Percentiles rank a stretch among this genome's conserved stretches.
Conservation (phyloP, 2,888 invertebrate species). For the Watsonalla binaria region DNA sequence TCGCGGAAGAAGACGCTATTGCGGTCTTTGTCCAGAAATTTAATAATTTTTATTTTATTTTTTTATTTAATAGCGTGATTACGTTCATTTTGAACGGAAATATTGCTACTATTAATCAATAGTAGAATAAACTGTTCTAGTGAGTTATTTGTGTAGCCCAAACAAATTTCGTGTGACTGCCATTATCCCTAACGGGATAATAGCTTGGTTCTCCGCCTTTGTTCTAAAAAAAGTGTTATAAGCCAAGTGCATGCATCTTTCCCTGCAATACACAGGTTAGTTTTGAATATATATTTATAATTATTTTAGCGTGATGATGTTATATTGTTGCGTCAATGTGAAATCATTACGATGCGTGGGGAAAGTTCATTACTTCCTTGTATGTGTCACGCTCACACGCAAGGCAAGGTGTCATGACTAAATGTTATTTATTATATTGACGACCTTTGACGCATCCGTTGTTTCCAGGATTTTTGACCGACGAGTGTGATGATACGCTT, state of each 20-base stretch:
- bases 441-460: conserved; percentile 27
- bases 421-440: conserved; percentile 6
- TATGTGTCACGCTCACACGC: conserved; percentile 33
- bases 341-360: conserved; percentile 57
- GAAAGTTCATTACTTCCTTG: conserved; percentile 73
- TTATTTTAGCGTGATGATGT: conserved; percentile 25
- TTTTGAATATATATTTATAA: conserved; percentile 12
- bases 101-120: conserved; percentile 52
- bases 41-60: conserved; percentile 66
- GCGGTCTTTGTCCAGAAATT: conserved; percentile 55
- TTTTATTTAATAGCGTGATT: conserved; percentile 54
- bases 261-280: conserved; percentile 77
- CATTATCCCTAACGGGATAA: conserved; percentile 78
- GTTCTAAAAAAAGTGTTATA: conserved; percentile 71
- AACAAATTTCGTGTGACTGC: conserved; percentile 55
- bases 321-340: conserved; percentile 45
- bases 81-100: conserved; percentile 42
- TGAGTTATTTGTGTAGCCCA: conserved; percentile 44
- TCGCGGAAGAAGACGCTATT: conserved; percentile 64
- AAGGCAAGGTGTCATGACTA: conserved; percentile 27
- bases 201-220: conserved; percentile 73
- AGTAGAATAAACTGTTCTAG: conserved; percentile 46
- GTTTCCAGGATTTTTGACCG: conserved; percentile 73
- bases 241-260: conserved; percentile 80
- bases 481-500: conserved; percentile 78